A percentile compares a stretch with the other conserved stretches of the same genome.
These are phyloP conservation scores for Abramis brama DNA, from an alignment of 2,113 vertebrate genomes.

Conservation along the genomic window DNA sequence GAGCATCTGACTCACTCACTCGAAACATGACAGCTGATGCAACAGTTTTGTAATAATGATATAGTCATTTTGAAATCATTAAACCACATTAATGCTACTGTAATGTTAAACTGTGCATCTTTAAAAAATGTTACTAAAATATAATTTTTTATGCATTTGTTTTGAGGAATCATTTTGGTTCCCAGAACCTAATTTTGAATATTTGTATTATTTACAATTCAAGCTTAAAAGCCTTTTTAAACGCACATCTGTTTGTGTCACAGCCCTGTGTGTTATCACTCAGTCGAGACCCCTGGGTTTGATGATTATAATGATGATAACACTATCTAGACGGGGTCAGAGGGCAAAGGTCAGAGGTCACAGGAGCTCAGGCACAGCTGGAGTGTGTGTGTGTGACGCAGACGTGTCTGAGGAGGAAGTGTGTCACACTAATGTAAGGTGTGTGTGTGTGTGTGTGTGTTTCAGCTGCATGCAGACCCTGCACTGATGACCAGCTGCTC, in stretches of 20 bases:
- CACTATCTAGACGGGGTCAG: background rate
- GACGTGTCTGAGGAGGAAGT: conserved; percentile 11
- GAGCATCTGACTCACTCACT: background rate
- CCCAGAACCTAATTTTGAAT: background rate
- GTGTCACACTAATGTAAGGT: conserved; percentile 46
- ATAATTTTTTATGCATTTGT: background rate
- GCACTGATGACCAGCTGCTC: conserved; percentile 89
- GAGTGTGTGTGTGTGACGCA: conserved; percentile 7
- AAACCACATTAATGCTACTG: background rate
- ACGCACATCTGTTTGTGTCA: background rate
- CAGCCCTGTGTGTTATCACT: background rate
- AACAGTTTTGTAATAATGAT: background rate
- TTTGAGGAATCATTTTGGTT: background rate
- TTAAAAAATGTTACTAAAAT: background rate
- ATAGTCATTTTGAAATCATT: background rate
- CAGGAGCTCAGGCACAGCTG: conserved; percentile 19
- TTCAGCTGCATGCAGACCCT: conserved; percentile 85
- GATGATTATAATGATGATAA: background rate
- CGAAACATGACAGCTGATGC: background rate
- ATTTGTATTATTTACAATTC: too few species aligned
- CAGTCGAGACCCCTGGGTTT: too few species aligned
- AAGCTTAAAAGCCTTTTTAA: background rate
- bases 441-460: conserved; percentile 54
- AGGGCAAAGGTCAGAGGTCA: conserved; percentile 10
- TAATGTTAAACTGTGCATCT: background rate